Conservation (phyloP, 1,140 invertebrate genomes). For the Gonatopus flavifemur region DNA sequence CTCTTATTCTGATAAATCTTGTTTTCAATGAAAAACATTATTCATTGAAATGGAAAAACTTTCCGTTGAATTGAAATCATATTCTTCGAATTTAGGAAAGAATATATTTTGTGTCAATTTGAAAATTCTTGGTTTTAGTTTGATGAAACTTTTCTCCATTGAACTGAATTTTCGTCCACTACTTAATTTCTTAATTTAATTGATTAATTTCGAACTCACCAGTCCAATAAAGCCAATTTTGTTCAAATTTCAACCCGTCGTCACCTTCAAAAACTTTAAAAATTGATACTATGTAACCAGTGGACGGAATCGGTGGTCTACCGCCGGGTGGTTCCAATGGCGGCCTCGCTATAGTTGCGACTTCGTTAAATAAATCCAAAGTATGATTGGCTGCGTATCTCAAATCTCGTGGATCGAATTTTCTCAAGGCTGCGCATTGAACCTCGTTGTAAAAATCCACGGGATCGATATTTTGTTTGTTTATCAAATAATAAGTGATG, state of each 20-base stretch:
- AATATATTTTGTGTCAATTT: too few relatives aligned
- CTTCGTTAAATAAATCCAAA: constrained; percentile 83
- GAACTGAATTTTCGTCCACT: too few relatives aligned
- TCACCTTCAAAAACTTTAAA: constrained; percentile 94
- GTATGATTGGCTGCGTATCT: constrained; percentile 83
- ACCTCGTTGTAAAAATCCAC: constrained; percentile 81
- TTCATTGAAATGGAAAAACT: too few relatives aligned
- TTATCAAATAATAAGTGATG: constrained; percentile 87
- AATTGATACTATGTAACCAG: constrained; percentile 89
- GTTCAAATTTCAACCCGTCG: constrained; percentile 85
- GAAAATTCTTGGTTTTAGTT: too few relatives aligned
- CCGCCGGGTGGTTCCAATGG: constrained; percentile 75
- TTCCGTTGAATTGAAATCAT: too few relatives aligned
- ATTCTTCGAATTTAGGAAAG: too few relatives aligned
- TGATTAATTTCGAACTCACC: too few relatives aligned
- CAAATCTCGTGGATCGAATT: constrained; percentile 80
- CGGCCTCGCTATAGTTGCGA: constrained; percentile 85
- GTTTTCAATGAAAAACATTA: too few relatives aligned
- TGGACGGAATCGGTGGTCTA: constrained; percentile 73
- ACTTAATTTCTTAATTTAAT: too few relatives aligned
- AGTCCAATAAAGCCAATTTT: constrained; percentile 93
- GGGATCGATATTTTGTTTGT: constrained; percentile 81
- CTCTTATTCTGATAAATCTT: too few relatives aligned
- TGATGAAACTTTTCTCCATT: too few relatives aligned
- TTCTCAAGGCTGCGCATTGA: constrained; percentile 74